Evolutionary conservation across 2,797 vertebrate genomes (phyloP).

Genomic region (Hafferia zeledoni): DNA sequence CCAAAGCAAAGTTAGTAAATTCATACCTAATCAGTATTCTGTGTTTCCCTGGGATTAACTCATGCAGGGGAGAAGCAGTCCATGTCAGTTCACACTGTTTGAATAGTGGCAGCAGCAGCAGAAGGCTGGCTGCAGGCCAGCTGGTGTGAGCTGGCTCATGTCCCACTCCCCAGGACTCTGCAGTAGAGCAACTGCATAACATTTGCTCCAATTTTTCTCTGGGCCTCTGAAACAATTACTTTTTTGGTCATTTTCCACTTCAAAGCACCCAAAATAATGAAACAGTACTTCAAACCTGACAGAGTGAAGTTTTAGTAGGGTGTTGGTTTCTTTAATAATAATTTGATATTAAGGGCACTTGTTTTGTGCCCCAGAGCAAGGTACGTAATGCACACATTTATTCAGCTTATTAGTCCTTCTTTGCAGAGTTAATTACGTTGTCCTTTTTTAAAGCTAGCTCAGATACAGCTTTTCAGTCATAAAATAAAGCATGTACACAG

Average conservation of each 20-base stretch:
- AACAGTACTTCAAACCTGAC: not conserved
- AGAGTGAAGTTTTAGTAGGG: not conserved
- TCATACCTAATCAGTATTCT: not conserved
- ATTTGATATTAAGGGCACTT: not conserved
- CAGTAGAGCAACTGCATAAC: not conserved
- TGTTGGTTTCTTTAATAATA: not conserved
- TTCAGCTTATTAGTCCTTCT: not conserved
- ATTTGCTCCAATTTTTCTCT: not conserved
- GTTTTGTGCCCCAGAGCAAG: not conserved
- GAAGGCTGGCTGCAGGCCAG: not conserved
- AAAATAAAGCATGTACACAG: not conserved
- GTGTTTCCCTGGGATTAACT: not conserved
- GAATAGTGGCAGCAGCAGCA: not conserved
- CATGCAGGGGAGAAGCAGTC: not conserved
- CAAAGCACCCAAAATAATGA: slow-evolving; percentile 1
- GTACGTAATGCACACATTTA: not conserved
- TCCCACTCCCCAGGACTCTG: not conserved
- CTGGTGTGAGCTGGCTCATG: not conserved
- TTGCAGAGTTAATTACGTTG: not conserved
- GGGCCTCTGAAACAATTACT: not conserved
- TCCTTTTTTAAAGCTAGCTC: not conserved
- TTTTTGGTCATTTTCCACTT: slow-evolving; percentile 4
- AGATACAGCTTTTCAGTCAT: not conserved
- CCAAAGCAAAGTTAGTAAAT: not conserved
- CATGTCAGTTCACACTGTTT: not conserved